Evolutionary conservation across 2,888 invertebrate genomes (phyloP), one percentile per base, ranked within the genome.

Genomic region (Notocelia uddmanniana): DNA sequence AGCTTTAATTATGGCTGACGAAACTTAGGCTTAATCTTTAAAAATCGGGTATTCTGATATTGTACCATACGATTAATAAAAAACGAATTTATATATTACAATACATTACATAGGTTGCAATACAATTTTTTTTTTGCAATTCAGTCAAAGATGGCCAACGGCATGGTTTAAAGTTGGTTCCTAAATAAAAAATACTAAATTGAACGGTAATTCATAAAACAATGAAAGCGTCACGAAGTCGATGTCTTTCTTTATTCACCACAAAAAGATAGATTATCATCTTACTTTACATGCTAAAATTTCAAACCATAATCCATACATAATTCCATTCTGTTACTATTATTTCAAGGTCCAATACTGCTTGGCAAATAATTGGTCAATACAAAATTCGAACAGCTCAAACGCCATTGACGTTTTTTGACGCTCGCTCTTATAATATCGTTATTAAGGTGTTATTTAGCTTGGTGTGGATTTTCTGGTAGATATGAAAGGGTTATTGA

Each of bases 211-310:
- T 26, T 58, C 52, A 37, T 54, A 41, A 66, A 58, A 67, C 70
- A 66, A 71, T 66, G 58, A 71, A 52, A 59, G 45, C 62, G 37
- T 64, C 70, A 54, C 71, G 90, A 90, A 90, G 87, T 79, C 87
- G 85, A 92, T 84, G 91, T 92, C 93, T 93, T 91, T 86, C 93
- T 93, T 91, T 87, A 93, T 93, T 86, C 83, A 81, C 83, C 84
- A 88, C 85, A 90, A 89, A 92, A 92, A 93, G 92, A 92, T 89
- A 80, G 85, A 85, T 85, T 88, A 89, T 90, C 88, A 83, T 79
- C 83, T 85, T 86, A 89, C 88, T 83, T 85, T 86, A 89, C 88
- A 88, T 75, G 84, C 87, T 86, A 89, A 72, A 72, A 63, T 69
- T 64, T 21, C n/a, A 13, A 19, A 11, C 10, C 26, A 26, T 62